phyloP scores from a whole-genome alignment of 2,797 vertebrate species.

The Serranus cabrilla region DNA sequence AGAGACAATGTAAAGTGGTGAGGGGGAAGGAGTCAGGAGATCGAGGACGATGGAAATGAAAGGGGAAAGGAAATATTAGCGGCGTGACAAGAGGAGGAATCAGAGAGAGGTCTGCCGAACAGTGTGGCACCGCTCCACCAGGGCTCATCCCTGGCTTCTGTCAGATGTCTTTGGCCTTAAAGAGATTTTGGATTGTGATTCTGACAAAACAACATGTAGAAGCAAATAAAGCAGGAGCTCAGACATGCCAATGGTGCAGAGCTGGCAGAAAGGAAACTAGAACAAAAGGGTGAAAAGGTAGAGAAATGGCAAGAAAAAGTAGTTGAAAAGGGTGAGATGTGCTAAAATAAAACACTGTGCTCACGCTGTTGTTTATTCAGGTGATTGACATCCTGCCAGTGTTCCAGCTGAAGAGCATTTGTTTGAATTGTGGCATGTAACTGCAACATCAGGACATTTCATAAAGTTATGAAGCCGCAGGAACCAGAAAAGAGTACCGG shows the following conservation, averaged over 20 bases:
- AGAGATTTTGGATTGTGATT: conserved; percentile 34
- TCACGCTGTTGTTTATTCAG: too few species aligned
- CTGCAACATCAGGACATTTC: too few species aligned
- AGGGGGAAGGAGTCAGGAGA: conserved; percentile 41
- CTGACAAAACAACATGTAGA: conserved; percentile 23
- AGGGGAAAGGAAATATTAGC: conserved; percentile 17
- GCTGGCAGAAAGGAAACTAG: background rate
- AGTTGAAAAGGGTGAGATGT: too few species aligned
- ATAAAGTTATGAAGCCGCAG: too few species aligned
- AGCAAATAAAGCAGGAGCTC: conserved; percentile 12
- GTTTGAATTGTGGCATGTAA: too few species aligned
- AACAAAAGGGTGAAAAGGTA: background rate
- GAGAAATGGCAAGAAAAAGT: too few species aligned
- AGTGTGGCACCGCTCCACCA: conserved; percentile 5
- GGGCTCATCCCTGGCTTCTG: conserved; percentile 33
- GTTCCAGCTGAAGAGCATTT: too few species aligned
- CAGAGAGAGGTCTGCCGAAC: conserved; percentile 15
- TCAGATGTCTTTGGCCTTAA: conserved; percentile 36
- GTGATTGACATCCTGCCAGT: too few species aligned
- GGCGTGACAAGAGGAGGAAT: conserved; percentile 8
- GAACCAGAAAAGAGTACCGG: too few species aligned
- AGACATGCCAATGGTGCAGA: background rate
- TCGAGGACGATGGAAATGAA: conserved; percentile 29
- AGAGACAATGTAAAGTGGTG: conserved; percentile 43
- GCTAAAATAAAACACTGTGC: too few species aligned